Conservation (phyloP, 1,140 invertebrate species). For the Nebria ingens region DNA sequence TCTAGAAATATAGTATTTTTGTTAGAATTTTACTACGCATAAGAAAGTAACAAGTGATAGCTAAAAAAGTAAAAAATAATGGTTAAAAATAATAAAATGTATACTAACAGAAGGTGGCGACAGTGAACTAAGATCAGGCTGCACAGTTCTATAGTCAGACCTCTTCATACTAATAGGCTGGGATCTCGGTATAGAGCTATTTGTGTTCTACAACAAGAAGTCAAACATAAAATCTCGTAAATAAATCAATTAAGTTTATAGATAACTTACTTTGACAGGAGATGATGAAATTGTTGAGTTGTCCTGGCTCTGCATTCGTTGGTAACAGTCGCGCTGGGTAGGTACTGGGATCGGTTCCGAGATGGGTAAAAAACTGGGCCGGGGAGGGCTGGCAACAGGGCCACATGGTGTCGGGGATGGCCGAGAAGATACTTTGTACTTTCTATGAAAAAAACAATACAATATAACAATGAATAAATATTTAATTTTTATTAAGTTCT, state of each 20-base stretch:
- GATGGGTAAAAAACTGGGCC: conserved; percentile 58
- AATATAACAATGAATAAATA: too few relatives aligned
- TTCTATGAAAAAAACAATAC: not conserved
- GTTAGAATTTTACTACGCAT: too few relatives aligned
- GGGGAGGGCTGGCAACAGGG: conserved; percentile 44
- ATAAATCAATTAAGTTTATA: not conserved
- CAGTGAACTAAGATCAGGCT: conserved; percentile 66
- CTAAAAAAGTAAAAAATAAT: too few relatives aligned
- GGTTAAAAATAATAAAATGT: conserved; percentile 9
- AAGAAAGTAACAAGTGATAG: too few relatives aligned
- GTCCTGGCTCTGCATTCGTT: conserved; percentile 27
- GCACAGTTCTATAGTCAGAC: conserved; percentile 49
- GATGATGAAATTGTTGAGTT: not conserved
- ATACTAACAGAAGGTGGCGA: conserved; percentile 73
- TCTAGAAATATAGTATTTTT: too few relatives aligned
- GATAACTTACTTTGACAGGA: not conserved
- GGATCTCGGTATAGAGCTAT: conserved; percentile 57
- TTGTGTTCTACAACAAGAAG: conserved; percentile 16
- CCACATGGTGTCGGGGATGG: conserved; percentile 16
- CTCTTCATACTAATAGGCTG: conserved; percentile 74
- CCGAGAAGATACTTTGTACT: not conserved
- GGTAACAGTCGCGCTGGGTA: conserved; percentile 47
- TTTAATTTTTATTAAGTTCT: too few relatives aligned
- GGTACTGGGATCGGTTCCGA: conserved; percentile 72
- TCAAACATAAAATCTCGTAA: not conserved